Evolutionary conservation across 2,113 vertebrate species (phyloP), one percentile per base, ranked within the genome.

Genomic region (Ophthalmolycus amberensis): DNA sequence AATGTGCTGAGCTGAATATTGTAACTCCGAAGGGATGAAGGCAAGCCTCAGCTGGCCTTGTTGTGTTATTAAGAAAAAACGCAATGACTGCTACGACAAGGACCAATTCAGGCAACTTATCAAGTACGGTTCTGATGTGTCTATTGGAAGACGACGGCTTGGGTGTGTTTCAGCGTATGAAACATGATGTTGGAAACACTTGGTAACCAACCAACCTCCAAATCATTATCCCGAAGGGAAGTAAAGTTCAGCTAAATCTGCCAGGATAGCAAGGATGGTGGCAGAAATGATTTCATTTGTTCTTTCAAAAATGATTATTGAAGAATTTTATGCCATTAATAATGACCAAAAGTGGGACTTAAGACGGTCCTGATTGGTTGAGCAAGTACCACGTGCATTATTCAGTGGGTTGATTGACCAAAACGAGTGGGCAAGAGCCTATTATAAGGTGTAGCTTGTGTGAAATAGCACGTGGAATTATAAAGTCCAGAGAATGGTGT

Each of bases 381-480:
- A 76, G 64, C 46, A 75, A 76, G 50, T 46, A 25, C 9, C 37
- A 12, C 5, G 46, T 80, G 25, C 42, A 74, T 83, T 77, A 66
- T 80, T 86, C 46, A 75, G 37, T 40, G 66, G 70, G 42, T 18
- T 73, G 68, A 71, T 82, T 52, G n/a, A 59, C 38, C 60, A 64
- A 48, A 44, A 73, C 34, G 12, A 73, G 32, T 62, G 14, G 20
- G 32, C 22, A 56, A 42, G 27, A 65, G 62, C 34, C 20, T 71
- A 68, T 75, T 64, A 77, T 6, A 60, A 5, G 46, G 50, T 77
- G 65, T 68, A 72, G 48, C 73, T 42, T 75, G 56, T 82, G 81
- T 77, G 70, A 84, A 82, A 87, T 63, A 71, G 67, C 69, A 82
- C 44, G 50, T 63, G 44, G 50, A 86, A 72, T 82, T 68, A 72